A percentile compares a stretch with the other conserved stretches of the same genome.
phyloP scores from a whole-genome alignment of 2,797 vertebrate genomes.

The Sebastes diaconus region DNA sequence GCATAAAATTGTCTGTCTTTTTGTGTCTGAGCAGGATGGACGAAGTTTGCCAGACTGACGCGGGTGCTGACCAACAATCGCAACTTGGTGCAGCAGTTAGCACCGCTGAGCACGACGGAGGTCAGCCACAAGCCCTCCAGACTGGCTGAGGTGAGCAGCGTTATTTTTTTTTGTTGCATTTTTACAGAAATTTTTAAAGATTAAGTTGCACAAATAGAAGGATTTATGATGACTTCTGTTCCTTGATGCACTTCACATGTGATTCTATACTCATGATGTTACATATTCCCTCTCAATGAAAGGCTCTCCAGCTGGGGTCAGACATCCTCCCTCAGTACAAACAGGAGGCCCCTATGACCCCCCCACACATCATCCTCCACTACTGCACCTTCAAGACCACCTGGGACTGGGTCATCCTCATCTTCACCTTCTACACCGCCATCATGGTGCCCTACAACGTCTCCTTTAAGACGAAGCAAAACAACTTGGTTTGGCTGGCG shows the following conservation, averaged over 20 bases:
- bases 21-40: conserved; percentile 87
- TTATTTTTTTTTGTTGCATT: too few relatives aligned
- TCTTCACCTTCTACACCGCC: conserved; percentile 99
- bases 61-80: conserved; percentile 95
- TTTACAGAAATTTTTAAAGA: too few relatives aligned
- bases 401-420: conserved; percentile 99
- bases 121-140: conserved; percentile 96
- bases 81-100: conserved; percentile 91
- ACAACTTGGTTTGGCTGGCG: conserved; percentile 96
- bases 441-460: conserved; percentile 99
- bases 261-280: neutral
- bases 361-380: conserved; percentile 98
- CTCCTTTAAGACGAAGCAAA: conserved; percentile 97
- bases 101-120: conserved; percentile 93
- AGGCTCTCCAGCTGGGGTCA: conserved; percentile 97
- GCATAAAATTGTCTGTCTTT: neutral
- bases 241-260: neutral
- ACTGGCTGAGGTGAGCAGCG: conserved; percentile 90
- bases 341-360: conserved; percentile 98
- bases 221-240: too few relatives aligned
- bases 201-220: too few relatives aligned
- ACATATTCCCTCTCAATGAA: conserved; percentile 13
- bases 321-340: conserved; percentile 99
- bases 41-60: conserved; percentile 96
- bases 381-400: conserved; percentile 99